Conservation (phyloP, 2,113 vertebrate species). For the Muntiacus muntjak region DNA sequence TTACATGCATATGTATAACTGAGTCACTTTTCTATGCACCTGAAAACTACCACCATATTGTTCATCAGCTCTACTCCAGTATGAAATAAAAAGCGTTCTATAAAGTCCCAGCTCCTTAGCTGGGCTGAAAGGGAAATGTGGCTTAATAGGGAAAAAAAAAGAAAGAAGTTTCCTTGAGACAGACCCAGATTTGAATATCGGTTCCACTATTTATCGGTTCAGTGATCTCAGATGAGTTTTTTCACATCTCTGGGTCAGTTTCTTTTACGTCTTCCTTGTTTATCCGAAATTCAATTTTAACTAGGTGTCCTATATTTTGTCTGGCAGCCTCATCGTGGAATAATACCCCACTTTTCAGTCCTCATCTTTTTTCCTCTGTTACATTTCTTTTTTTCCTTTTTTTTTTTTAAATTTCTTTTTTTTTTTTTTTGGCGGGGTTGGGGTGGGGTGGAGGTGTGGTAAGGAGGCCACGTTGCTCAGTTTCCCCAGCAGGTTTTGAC, state of each 20-base stretch:
- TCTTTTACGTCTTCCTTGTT: background rate
- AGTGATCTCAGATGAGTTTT: background rate
- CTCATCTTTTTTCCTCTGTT: background rate
- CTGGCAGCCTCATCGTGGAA: background rate
- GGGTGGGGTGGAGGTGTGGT: accelerated
- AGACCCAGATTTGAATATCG: background rate
- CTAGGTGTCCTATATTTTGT: background rate
- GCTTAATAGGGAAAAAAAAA: background rate
- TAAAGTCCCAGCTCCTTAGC: background rate
- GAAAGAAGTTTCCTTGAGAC: background rate
- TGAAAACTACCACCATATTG: background rate
- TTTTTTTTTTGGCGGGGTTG: background rate
- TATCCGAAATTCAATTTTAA: background rate
- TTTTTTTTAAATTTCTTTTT: background rate
- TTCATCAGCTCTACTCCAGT: background rate
- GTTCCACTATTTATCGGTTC: too few relatives aligned
- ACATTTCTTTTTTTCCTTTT: background rate
- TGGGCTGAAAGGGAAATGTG: background rate
- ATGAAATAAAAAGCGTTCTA: background rate
- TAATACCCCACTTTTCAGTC: background rate
- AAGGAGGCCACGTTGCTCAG: background rate
- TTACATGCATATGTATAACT: background rate
- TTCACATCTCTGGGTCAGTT: background rate
- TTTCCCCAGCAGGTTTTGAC: background rate
- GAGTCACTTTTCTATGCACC: background rate